Evolutionary conservation across 2,888 invertebrate species (phyloP).

Genomic region (Abscondita cerata): DNA sequence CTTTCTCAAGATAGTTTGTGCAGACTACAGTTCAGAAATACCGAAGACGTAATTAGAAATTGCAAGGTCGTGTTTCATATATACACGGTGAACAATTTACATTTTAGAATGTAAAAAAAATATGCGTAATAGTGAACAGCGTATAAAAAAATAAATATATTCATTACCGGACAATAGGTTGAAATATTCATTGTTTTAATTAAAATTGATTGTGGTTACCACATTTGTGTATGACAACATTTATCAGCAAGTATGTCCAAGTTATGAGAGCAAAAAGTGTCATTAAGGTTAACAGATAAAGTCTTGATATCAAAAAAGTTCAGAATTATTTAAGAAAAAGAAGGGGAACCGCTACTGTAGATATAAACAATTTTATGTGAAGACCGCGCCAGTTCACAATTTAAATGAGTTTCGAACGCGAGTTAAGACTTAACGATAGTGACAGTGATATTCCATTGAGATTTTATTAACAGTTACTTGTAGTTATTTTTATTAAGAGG

Average conservation of each 20-base stretch:
- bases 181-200: background rate
- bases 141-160: too few species aligned
- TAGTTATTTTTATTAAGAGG: slow-evolving; percentile 14
- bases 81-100: too few species aligned
- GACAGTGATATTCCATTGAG: slow-evolving; percentile 22
- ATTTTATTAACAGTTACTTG: slow-evolving; percentile 10
- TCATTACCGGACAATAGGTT: background rate
- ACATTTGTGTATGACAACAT: slow-evolving; percentile 5
- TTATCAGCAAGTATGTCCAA: slow-evolving; percentile 16
- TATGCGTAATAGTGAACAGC: too few species aligned
- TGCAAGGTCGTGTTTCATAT: too few species aligned
- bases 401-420: slow-evolving; percentile 25
- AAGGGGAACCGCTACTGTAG: slow-evolving; percentile 33
- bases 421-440: slow-evolving; percentile 21
- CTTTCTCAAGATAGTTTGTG: too few species aligned
- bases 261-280: slow-evolving; percentile 24
- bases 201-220: slow-evolving; percentile 1
- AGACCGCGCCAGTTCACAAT: slow-evolving; percentile 29
- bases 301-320: slow-evolving; percentile 16
- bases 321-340: slow-evolving; percentile 21
- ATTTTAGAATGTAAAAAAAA: too few species aligned
- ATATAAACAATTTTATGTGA: slow-evolving; percentile 34
- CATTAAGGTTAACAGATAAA: slow-evolving; percentile 21
- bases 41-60: too few species aligned
- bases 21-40: too few species aligned